phyloP scores from a whole-genome alignment of 92 coral and sea anemone genomes.

The Montipora capitata region DNA sequence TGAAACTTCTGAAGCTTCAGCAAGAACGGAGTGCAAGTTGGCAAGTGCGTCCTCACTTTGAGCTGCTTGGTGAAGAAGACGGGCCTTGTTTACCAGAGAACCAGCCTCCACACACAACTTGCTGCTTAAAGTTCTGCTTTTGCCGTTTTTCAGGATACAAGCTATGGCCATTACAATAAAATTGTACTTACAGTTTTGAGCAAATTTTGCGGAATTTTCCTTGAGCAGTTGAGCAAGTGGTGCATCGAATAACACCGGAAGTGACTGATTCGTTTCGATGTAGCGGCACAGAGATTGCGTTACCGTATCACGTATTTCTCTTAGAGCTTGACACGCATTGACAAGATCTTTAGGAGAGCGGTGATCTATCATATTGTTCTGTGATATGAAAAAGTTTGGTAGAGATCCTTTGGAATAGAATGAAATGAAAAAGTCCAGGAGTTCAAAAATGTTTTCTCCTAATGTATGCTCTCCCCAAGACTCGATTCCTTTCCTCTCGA shows the following conservation, averaged over 20 bases:
- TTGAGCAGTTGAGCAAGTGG: conserved; percentile 48
- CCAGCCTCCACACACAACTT: conserved; percentile 30
- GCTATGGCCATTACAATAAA: conserved; percentile 84
- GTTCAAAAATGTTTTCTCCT: conserved; percentile 64
- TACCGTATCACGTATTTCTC: conserved; percentile 64
- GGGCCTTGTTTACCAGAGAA: conserved; percentile 64
- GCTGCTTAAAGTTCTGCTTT: neutral
- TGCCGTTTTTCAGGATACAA: conserved; percentile 61
- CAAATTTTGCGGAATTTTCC: conserved; percentile 62
- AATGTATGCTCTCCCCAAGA: conserved; percentile 55
- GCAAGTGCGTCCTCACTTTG: neutral
- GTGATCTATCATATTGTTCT: conserved; percentile 88
- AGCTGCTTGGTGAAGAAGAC: conserved; percentile 49
- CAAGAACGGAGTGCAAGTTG: conserved; percentile 13
- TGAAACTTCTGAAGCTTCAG: neutral
- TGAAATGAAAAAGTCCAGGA: conserved; percentile 66
- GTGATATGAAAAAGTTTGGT: conserved; percentile 79
- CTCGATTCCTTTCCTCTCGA: conserved; percentile 68
- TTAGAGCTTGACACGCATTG: conserved; percentile 65
- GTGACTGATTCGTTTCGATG: conserved; percentile 75
- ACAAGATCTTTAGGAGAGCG: conserved; percentile 67
- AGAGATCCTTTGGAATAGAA: conserved; percentile 62
- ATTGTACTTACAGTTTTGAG: conserved; percentile 83
- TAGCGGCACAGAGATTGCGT: conserved; percentile 74
- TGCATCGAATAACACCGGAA: conserved; percentile 80